These are phyloP conservation scores for Acrobeloides nanus DNA, from an alignment of 2,888 invertebrate genomes.

Conservation along the genomic window DNA sequence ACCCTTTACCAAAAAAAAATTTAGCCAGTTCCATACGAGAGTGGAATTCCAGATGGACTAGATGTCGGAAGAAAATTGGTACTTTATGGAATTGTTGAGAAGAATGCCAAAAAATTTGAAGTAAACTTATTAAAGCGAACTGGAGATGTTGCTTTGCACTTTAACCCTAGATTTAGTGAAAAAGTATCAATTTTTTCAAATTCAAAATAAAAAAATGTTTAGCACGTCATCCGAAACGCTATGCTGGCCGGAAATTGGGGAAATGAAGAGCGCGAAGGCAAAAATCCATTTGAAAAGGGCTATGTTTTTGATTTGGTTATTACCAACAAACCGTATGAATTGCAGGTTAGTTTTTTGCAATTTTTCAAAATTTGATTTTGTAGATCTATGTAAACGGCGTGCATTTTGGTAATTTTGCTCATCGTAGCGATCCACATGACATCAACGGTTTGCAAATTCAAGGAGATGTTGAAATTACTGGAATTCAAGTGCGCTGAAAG, in stretches of 20 bases:
- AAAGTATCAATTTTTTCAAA: too few relatives aligned
- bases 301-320: conserved; percentile 9
- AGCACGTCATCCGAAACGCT: conserved; percentile 35
- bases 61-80: conserved; percentile 36
- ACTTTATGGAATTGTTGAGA: conserved; percentile 41
- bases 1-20: too few relatives aligned
- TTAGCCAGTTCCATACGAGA: conserved; percentile 46
- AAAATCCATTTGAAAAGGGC: conserved; percentile 38
- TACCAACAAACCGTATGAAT: conserved; percentile 7
- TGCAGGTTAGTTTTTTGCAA: conserved; percentile 9
- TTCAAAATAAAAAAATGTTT: too few relatives aligned
- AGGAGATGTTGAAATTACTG: too few relatives aligned
- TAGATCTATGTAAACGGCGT: too few relatives aligned
- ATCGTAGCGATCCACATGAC: too few relatives aligned
- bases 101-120: conserved; percentile 48
- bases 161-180: conserved; percentile 39
- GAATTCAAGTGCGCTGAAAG: too few relatives aligned
- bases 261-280: conserved; percentile 47
- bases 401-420: too few relatives aligned
- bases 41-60: conserved; percentile 39
- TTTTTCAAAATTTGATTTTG: too few relatives aligned
- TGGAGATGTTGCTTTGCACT: conserved; percentile 44
- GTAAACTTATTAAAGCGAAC: conserved; percentile 31
- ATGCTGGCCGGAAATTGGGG: conserved; percentile 44
- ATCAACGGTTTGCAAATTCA: too few relatives aligned